phyloP scores from a whole-genome alignment of 2,113 vertebrate genomes.

The Piprites chloris region DNA sequence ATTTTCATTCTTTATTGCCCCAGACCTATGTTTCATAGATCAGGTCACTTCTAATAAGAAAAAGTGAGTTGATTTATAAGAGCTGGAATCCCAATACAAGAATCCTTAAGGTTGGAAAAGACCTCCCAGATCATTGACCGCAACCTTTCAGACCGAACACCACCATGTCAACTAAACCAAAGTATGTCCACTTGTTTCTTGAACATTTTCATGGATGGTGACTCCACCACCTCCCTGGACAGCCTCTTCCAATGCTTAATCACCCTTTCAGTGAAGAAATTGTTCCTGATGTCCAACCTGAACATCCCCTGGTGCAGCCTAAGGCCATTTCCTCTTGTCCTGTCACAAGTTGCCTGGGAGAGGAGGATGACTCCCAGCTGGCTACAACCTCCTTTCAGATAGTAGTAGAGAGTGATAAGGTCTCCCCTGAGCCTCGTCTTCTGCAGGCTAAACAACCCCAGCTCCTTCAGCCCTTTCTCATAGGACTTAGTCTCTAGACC shows the following conservation, averaged over 20 bases:
- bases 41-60: constrained; percentile 38
- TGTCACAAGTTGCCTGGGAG: no score
- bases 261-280: not conserved
- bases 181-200: not conserved
- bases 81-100: not conserved
- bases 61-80: constrained; percentile 45
- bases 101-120: not conserved
- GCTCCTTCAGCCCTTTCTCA: not conserved
- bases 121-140: not conserved
- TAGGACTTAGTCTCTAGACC: not conserved
- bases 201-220: not conserved
- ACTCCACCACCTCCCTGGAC: not conserved
- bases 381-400: not conserved
- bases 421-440: not conserved
- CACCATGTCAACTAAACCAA: not conserved
- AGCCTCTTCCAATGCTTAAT: not conserved
- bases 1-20: constrained; percentile 50
- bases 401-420: no score
- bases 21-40: constrained; percentile 16
- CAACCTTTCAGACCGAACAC: not conserved
- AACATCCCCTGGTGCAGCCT: not conserved
- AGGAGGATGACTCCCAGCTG: not conserved
- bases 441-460: not conserved
- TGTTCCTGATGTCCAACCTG: not conserved
- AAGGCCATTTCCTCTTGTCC: not conserved